These are phyloP conservation scores for Butorides virescens DNA, from an alignment of 2,113 vertebrate species.

Conservation along the genomic window DNA sequence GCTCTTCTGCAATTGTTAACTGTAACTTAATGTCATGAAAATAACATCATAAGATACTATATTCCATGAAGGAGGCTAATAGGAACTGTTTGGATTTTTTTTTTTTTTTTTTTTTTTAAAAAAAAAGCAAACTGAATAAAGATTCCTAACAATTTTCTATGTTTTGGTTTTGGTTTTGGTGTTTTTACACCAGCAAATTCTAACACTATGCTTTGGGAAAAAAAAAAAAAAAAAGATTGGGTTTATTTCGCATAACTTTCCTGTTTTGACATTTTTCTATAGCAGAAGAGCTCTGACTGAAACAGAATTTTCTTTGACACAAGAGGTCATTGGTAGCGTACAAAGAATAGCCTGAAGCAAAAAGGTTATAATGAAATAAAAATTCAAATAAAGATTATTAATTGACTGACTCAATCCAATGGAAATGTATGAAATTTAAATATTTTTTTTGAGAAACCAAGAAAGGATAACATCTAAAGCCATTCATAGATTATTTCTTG, in stretches of 20 bases:
- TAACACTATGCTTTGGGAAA: not conserved
- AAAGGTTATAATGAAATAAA: not conserved
- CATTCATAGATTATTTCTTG: not conserved
- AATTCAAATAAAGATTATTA: not conserved
- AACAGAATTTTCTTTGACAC: not conserved
- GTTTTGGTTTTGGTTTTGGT: not conserved
- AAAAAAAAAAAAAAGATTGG: rapidly evolving
- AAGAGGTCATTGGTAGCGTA: not conserved
- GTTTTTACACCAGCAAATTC: not conserved
- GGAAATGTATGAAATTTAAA: not conserved
- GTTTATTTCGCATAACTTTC: not conserved
- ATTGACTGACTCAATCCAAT: not conserved
- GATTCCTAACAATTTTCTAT: not conserved
- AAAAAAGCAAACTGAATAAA: not conserved
- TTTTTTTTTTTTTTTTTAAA: too few species aligned
- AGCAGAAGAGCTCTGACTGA: not conserved
- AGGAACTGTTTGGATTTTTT: not conserved
- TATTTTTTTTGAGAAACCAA: not conserved
- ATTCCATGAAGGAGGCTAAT: not conserved
- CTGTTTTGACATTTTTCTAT: not conserved
- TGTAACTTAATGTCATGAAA: not conserved
- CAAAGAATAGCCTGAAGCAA: not conserved
- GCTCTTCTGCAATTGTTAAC: not conserved
- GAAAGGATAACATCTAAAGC: not conserved
- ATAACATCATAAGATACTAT: not conserved